phyloP scores from a whole-genome alignment of 2,797 vertebrate species.

The Chromobotia macracanthus region DNA sequence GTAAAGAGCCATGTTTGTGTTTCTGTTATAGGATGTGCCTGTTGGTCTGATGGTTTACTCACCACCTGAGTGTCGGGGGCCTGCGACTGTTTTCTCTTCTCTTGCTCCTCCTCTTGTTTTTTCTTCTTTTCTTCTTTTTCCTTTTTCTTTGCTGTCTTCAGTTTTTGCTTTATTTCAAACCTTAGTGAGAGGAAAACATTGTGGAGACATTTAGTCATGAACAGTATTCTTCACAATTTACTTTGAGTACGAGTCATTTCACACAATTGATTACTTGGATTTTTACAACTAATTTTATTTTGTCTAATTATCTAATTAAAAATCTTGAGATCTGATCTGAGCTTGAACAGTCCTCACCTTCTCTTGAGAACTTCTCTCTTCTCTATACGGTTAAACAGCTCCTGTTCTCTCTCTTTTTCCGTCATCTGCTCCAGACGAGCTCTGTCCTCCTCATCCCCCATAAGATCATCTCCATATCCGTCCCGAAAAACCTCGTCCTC shows the following conservation, averaged over 20 bases:
- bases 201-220: not conserved
- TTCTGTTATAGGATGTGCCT: not conserved
- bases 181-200: slow-evolving; percentile 68
- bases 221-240: not conserved
- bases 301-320: not conserved
- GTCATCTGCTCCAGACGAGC: slow-evolving; percentile 98
- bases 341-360: slow-evolving; percentile 77
- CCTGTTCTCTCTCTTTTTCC: slow-evolving; percentile 96
- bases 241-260: not conserved
- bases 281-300: no score
- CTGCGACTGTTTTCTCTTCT: slow-evolving; percentile 94
- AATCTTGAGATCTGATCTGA: not conserved
- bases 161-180: slow-evolving; percentile 99
- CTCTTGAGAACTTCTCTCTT: slow-evolving; percentile 97
- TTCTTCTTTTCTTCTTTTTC: slow-evolving; percentile 99
- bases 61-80: slow-evolving; percentile 94
- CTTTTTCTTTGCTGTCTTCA: slow-evolving; percentile 98
- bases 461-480: slow-evolving; percentile 95
- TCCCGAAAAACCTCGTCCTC: slow-evolving; percentile 97
- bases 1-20: not conserved
- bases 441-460: slow-evolving; percentile 97
- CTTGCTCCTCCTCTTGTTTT: slow-evolving; percentile 96
- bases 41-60: slow-evolving; percentile 48
- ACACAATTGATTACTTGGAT: no score
- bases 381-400: slow-evolving; percentile 97